phyloP scores from a whole-genome alignment of 2,113 vertebrate genomes.

The Ondatra zibethicus region DNA sequence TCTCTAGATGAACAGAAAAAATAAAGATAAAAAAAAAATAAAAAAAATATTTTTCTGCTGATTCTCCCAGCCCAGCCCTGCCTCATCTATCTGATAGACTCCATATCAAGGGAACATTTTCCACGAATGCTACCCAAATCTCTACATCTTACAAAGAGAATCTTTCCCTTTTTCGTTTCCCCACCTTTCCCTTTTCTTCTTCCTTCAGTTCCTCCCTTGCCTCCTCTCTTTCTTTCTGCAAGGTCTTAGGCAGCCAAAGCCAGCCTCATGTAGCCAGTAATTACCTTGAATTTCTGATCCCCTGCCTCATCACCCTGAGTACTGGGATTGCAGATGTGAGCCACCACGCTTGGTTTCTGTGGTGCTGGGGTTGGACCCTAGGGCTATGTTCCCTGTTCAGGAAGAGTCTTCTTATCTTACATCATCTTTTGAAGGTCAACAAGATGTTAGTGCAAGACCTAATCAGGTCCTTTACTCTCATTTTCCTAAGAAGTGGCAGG shows the following conservation, averaged over 20 bases:
- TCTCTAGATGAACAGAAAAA: too few species aligned
- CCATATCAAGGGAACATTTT: neutral
- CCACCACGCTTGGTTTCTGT: neutral
- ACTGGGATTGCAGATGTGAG: neutral
- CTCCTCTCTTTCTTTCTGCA: neutral
- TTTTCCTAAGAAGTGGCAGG: neutral
- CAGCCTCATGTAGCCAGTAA: neutral
- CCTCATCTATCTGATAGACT: too few species aligned
- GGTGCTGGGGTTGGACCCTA: neutral
- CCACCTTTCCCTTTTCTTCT: too few species aligned
- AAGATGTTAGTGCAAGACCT: neutral
- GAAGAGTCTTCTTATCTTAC: neutral
- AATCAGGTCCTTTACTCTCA: neutral
- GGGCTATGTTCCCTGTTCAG: neutral
- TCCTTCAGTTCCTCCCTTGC: neutral
- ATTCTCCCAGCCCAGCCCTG: neutral
- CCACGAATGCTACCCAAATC: neutral
- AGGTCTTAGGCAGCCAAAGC: neutral
- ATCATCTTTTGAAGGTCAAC: neutral
- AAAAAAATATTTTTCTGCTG: neutral
- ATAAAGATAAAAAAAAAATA: too few species aligned
- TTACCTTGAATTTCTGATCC: too few species aligned
- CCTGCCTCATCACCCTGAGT: neutral
- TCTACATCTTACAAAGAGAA: neutral
- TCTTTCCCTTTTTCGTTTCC: neutral